A percentile compares a stretch with the other conserved stretches of the same genome.
Evolutionary conservation across 2,797 vertebrate genomes (phyloP).

Genomic region (Tamandua tetradactyla): DNA sequence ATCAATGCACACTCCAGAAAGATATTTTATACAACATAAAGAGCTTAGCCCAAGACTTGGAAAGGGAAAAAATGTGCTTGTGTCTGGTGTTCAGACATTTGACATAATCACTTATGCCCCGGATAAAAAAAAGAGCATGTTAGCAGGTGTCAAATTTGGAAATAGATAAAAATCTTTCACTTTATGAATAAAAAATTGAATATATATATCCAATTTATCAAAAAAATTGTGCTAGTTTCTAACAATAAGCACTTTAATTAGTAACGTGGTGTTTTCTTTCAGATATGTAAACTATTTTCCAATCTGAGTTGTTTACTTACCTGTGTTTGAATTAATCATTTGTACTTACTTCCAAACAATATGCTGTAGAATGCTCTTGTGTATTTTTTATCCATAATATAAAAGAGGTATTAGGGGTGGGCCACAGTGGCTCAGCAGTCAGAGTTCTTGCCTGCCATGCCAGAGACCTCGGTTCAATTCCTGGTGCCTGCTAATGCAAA

Average conservation of each 20-base stretch:
- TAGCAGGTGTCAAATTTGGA: conserved; percentile 39
- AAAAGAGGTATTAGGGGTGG: too few species aligned
- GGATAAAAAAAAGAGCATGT: not conserved
- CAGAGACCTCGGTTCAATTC: too few species aligned
- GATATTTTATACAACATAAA: conserved; percentile 57
- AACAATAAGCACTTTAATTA: not conserved
- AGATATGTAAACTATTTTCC: not conserved
- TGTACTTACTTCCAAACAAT: not conserved
- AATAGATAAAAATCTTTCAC: not conserved
- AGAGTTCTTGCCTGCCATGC: too few species aligned
- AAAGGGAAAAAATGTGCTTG: not conserved
- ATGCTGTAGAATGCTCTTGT: not conserved
- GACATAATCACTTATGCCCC: conserved; percentile 24
- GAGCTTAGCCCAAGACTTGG: conserved; percentile 19
- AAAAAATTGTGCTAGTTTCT: not conserved
- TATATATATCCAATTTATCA: not conserved
- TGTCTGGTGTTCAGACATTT: not conserved
- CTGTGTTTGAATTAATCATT: conserved; percentile 43
- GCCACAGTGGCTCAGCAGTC: too few species aligned
- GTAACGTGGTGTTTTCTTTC: not conserved
- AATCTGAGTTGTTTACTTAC: conserved; percentile 24
- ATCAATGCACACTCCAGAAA: conserved; percentile 42
- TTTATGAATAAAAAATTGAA: conserved; percentile 31
- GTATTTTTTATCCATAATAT: not conserved
- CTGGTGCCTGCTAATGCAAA: too few species aligned